Percentiles rank a stretch among this genome's conserved stretches.
These are phyloP conservation scores for Mesembrinibis cayennensis DNA, from an alignment of 2,113 vertebrate species.

Conservation along the genomic window DNA sequence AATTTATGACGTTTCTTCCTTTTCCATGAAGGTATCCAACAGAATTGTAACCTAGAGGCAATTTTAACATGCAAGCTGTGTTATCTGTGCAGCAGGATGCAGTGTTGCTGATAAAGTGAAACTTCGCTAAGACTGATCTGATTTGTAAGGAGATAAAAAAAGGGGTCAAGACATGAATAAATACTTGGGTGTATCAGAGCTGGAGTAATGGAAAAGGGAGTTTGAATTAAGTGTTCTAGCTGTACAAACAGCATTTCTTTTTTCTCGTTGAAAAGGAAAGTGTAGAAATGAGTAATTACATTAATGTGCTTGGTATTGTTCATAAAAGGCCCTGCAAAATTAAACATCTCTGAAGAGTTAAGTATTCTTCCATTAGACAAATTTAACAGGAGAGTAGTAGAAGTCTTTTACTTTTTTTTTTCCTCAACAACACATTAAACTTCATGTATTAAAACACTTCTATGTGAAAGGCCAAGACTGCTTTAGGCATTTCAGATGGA, in stretches of 20 bases:
- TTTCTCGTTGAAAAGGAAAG: background rate
- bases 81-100: background rate
- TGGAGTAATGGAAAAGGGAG: background rate
- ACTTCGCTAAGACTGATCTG: background rate
- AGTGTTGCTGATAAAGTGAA: background rate
- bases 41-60: background rate
- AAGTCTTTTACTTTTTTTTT: background rate
- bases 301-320: background rate
- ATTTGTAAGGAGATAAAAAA: background rate
- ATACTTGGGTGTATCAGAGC: background rate
- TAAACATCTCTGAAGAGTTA: background rate
- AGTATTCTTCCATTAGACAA: background rate
- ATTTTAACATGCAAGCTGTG: background rate
- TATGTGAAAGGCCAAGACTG: background rate
- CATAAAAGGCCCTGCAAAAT: background rate
- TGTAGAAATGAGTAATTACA: background rate
- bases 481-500: background rate
- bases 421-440: background rate
- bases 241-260: background rate
- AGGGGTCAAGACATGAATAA: background rate
- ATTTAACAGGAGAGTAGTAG: background rate
- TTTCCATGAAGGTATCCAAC: background rate
- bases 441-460: background rate
- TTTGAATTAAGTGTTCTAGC: background rate
- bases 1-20: background rate